A percentile compares a stretch with the other conserved stretches of the same genome.
Evolutionary conservation across 1,140 invertebrate genomes (phyloP).

Genomic region (Paraescarpia echinospica): DNA sequence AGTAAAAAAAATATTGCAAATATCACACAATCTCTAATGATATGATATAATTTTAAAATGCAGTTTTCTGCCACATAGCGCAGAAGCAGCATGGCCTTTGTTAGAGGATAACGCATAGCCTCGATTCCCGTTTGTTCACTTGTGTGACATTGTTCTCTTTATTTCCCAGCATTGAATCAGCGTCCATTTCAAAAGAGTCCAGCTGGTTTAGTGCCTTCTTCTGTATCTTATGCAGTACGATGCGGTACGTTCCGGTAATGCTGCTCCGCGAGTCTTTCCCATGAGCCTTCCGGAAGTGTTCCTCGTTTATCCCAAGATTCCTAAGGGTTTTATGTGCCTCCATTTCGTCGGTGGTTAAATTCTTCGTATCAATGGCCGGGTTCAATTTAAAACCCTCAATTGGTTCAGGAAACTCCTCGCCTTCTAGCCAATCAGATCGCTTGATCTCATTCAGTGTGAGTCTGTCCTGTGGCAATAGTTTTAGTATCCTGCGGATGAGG

Average conservation of each 20-base stretch:
- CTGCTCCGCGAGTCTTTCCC: conserved; percentile 60
- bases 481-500: conserved; percentile 60
- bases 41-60: background rate
- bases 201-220: conserved; percentile 32
- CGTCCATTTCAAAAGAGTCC: conserved; percentile 9
- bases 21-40: background rate
- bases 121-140: conserved; percentile 17
- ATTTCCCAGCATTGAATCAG: background rate
- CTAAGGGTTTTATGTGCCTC: conserved; percentile 57
- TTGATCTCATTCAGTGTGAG: conserved; percentile 61
- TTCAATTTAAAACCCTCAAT: conserved; percentile 50
- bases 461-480: conserved; percentile 60
- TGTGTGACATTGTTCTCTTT: conserved; percentile 13
- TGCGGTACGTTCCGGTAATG: conserved; percentile 66
- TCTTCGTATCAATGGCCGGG: conserved; percentile 17
- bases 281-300: conserved; percentile 59
- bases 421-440: conserved; percentile 61
- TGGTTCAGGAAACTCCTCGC: conserved; percentile 47
- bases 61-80: background rate
- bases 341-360: conserved; percentile 52
- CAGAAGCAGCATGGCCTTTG: background rate
- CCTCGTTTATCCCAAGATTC: conserved; percentile 62
- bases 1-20: conserved; percentile 2
- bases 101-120: conserved; percentile 18
- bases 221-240: conserved; percentile 63